Percentiles rank a stretch among this genome's conserved stretches.
These are phyloP conservation scores for Tenualosa ilisha DNA, from an alignment of 2,797 vertebrate species.

Conservation along the genomic window DNA sequence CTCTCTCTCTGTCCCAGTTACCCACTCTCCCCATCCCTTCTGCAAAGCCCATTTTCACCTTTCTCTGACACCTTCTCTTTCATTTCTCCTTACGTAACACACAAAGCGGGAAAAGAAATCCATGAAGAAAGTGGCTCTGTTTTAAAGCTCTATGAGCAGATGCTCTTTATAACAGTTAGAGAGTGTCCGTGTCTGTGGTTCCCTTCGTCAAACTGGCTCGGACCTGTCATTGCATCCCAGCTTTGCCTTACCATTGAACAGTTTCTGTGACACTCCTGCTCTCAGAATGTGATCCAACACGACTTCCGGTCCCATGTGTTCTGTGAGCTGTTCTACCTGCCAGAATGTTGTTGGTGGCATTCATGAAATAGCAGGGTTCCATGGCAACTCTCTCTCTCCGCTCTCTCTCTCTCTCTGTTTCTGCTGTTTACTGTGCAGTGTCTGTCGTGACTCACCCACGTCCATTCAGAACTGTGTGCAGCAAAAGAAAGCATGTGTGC, in stretches of 20 bases:
- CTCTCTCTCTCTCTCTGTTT: neutral
- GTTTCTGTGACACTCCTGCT: neutral
- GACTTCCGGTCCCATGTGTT: constrained; percentile 14
- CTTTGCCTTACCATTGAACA: neutral
- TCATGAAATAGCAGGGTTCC: neutral
- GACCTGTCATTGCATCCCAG: neutral
- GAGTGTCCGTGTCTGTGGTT: neutral
- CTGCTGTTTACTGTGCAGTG: neutral
- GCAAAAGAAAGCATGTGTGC: neutral
- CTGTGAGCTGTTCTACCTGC: neutral
- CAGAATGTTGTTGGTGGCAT: neutral
- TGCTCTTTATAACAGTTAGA: neutral
- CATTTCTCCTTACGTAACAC: neutral
- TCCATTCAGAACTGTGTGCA: constrained; percentile 5
- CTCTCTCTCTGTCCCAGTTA: neutral
- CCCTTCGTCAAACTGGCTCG: neutral
- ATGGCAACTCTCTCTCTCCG: neutral
- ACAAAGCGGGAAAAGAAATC: neutral
- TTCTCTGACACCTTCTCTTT: neutral
- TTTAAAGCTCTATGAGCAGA: neutral
- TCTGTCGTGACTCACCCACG: neutral
- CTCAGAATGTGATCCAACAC: neutral
- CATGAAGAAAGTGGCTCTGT: neutral
- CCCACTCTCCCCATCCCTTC: neutral
- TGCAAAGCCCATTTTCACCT: constrained; percentile 9